Percentiles rank a stretch among this genome's conserved stretches.
These are phyloP conservation scores for Idaea dimidiata DNA, from an alignment of 2,888 invertebrate species.

Conservation along the genomic window DNA sequence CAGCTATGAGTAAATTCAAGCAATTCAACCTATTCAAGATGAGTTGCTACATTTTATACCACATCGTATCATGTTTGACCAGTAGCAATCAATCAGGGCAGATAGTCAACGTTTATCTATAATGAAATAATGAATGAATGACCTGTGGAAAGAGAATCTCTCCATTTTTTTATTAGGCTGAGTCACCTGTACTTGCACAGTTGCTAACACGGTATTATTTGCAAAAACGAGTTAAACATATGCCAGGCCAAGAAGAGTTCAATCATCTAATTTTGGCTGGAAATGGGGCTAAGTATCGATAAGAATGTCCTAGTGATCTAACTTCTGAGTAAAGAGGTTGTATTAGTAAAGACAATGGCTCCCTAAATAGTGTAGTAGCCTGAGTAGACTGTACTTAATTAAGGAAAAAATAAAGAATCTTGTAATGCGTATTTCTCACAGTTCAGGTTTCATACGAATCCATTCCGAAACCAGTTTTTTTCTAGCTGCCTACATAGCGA, in stretches of 20 bases:
- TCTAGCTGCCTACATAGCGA: constrained; percentile 27
- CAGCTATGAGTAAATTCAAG: too few relatives aligned
- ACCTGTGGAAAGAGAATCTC: too few relatives aligned
- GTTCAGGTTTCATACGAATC: constrained; percentile 28
- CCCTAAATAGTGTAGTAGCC: background rate
- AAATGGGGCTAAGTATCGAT: background rate
- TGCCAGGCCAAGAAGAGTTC: background rate
- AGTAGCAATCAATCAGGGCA: too few relatives aligned
- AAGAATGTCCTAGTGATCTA: background rate
- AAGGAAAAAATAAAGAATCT: constrained; percentile 25
- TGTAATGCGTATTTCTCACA: constrained; percentile 27
- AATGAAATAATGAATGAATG: too few relatives aligned
- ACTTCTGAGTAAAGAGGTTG: background rate
- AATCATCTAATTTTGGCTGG: background rate
- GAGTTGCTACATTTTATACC: too few relatives aligned
- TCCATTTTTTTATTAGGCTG: too few relatives aligned
- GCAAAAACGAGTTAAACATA: too few relatives aligned
- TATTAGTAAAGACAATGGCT: background rate
- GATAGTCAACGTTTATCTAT: too few relatives aligned
- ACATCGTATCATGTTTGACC: too few relatives aligned
- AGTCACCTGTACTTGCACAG: too few relatives aligned
- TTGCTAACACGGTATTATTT: too few relatives aligned
- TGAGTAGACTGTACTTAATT: constrained; percentile 15
- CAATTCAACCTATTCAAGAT: too few relatives aligned
- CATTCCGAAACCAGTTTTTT: constrained; percentile 32